A percentile compares a stretch with the other conserved stretches of the same genome.
Conservation (phyloP, 2,797 vertebrate species). For the Naso thynnoides region DNA sequence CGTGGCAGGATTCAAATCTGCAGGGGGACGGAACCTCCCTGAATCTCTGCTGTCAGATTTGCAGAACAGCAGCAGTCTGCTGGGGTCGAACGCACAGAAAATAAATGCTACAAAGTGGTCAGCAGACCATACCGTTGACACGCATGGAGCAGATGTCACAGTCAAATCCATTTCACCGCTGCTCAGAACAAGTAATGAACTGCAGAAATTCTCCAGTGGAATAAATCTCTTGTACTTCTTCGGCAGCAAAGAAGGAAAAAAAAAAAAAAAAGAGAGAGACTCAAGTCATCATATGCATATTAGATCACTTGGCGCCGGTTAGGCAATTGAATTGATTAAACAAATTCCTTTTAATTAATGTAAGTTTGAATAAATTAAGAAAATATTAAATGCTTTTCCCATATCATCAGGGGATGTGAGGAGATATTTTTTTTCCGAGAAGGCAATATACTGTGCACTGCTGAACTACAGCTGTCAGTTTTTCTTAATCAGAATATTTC, state of each 20-base stretch:
- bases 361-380: constrained; percentile 82
- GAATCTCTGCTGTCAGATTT: constrained; percentile 20
- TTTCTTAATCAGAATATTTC: constrained; percentile 79
- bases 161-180: constrained; percentile 39
- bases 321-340: constrained; percentile 83
- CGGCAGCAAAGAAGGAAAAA: constrained; percentile 47
- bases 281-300: constrained; percentile 72
- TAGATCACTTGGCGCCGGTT: constrained; percentile 75
- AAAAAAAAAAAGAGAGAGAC: constrained; percentile 50
- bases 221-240: constrained; percentile 42
- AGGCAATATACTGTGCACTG: constrained; percentile 63
- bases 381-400: constrained; percentile 77
- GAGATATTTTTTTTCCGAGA: constrained; percentile 51
- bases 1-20: constrained; percentile 32
- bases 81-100: constrained; percentile 32
- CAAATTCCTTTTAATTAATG: constrained; percentile 81
- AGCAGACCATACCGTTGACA: constrained; percentile 40
- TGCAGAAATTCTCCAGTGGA: constrained; percentile 53
- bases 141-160: constrained; percentile 50
- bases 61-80: constrained; percentile 33
- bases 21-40: constrained; percentile 26
- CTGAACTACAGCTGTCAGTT: constrained; percentile 79
- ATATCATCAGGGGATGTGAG: constrained; percentile 73
- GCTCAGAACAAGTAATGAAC: constrained; percentile 43
- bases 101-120: constrained; percentile 31